Evolutionary conservation across 1,140 invertebrate species (phyloP).

Genomic region (Geopemphigus sp.): DNA sequence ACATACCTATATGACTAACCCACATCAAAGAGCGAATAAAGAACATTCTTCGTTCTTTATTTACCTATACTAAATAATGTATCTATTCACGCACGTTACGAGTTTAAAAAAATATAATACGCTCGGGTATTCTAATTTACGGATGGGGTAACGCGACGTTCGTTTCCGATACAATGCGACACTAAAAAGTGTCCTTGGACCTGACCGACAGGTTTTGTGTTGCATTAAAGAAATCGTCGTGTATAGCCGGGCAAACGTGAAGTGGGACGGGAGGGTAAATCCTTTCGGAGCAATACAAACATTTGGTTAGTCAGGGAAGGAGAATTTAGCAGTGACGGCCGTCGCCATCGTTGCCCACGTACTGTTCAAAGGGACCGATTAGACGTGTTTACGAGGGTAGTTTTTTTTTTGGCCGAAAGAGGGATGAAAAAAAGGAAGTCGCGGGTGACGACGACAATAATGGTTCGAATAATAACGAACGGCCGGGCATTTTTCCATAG

Average conservation of each 20-base stretch:
- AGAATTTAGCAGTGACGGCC: neutral
- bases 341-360: too few relatives aligned
- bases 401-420: neutral
- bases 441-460: neutral
- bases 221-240: constrained; percentile 17
- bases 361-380: constrained; percentile 11
- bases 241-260: neutral
- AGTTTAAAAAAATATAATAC: neutral
- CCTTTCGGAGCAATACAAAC: constrained; percentile 19
- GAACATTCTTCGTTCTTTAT: too few relatives aligned
- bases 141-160: neutral
- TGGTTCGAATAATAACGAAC: neutral
- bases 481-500: neutral
- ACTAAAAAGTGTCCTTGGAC: constrained; percentile 30
- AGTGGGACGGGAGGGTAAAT: neutral
- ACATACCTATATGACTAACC: too few relatives aligned
- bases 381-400: constrained; percentile 18
- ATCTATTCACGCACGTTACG: neutral
- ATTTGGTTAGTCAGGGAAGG: constrained; percentile 27
- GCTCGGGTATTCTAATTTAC: neutral
- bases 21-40: too few relatives aligned
- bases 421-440: constrained; percentile 13
- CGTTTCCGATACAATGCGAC: neutral
- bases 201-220: neutral
- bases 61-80: neutral